Percentiles rank a stretch among this genome's conserved stretches.
phyloP scores from a whole-genome alignment of 1,140 invertebrate genomes.

The Formica exsecta region DNA sequence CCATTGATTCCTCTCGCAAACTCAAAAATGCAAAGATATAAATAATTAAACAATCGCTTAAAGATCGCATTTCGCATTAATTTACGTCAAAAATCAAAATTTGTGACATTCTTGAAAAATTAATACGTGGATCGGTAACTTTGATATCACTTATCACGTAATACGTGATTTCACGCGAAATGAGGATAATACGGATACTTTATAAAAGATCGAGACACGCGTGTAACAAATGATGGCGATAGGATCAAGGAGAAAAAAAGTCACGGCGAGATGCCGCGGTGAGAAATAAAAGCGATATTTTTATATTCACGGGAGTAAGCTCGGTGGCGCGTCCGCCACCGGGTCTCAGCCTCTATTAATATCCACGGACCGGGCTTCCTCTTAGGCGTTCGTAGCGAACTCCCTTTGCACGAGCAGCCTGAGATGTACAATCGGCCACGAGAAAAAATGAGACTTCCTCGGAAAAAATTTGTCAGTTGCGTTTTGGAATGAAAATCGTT shows the following conservation, averaged over 20 bases:
- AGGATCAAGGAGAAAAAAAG: slow-evolving; percentile 25
- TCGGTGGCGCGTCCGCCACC: slow-evolving; percentile 78
- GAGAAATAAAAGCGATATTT: slow-evolving; percentile 85
- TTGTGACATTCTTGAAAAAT: neutral
- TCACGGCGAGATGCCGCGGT: slow-evolving; percentile 52
- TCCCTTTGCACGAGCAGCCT: slow-evolving; percentile 12
- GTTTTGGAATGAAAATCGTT: slow-evolving; percentile 7
- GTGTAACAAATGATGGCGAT: slow-evolving; percentile 5
- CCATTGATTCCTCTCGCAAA: neutral
- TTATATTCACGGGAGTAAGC: slow-evolving; percentile 83
- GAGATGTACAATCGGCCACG: slow-evolving; percentile 1
- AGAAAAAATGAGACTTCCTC: neutral
- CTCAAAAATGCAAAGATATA: neutral
- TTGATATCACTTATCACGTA: neutral
- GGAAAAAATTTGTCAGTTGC: slow-evolving; percentile 1
- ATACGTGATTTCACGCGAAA: neutral
- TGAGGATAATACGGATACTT: slow-evolving; percentile 34
- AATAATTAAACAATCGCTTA: neutral
- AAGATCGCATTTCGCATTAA: neutral
- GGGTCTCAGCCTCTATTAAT: slow-evolving; percentile 85
- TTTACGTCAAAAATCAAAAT: neutral
- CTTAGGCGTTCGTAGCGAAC: slow-evolving; percentile 61
- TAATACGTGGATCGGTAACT: neutral
- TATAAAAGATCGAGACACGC: slow-evolving; percentile 30
- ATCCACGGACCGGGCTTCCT: slow-evolving; percentile 82